phyloP scores from a whole-genome alignment of 1,140 invertebrate species.

The Subanguina moxae region DNA sequence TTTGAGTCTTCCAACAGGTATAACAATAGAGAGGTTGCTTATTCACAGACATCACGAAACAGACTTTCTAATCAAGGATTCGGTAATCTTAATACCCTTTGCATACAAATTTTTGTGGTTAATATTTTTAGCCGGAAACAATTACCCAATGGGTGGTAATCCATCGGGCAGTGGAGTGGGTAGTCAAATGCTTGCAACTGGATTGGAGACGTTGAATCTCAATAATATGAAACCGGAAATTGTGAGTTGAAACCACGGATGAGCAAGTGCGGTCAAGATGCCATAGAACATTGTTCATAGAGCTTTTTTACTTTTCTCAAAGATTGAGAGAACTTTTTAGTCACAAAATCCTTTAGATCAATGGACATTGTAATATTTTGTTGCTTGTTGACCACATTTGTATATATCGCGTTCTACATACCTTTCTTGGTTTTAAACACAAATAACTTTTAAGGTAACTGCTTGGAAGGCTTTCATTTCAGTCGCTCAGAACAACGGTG shows the following conservation, averaged over 20 bases:
- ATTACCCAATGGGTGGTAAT: neutral
- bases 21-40: neutral
- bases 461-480: conserved; percentile 11
- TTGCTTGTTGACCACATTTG: neutral
- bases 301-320: neutral
- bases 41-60: neutral
- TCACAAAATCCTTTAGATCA: neutral
- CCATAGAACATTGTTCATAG: too few relatives aligned
- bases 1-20: neutral
- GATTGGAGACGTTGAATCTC: conserved; percentile 17
- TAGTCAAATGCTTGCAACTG: conserved; percentile 13
- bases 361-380: neutral
- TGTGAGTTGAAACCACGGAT: too few relatives aligned
- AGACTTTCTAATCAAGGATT: neutral
- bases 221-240: conserved; percentile 20
- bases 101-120: too few relatives aligned
- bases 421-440: neutral
- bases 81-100: neutral
- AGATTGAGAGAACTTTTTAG: neutral
- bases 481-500: neutral
- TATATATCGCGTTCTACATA: too few relatives aligned
- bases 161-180: neutral
- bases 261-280: too few relatives aligned
- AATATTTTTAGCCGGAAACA: neutral
- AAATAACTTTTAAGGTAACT: neutral